Evolutionary conservation across 2,888 invertebrate species (phyloP), one percentile per base, ranked within the genome.

Genomic region (Pachymerium ferrugineum): DNA sequence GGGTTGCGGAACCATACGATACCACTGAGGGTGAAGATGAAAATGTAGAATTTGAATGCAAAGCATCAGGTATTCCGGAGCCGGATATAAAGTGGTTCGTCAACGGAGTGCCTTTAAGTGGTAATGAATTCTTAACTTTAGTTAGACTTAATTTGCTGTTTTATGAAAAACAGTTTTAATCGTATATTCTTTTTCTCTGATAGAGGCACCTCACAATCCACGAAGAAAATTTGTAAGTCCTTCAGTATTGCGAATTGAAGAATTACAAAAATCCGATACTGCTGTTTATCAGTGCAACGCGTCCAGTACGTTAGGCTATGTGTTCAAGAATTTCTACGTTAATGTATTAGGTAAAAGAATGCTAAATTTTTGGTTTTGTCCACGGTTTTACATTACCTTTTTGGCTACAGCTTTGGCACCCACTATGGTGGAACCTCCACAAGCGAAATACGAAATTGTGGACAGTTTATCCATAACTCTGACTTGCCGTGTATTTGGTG

Each of bases 201-300:
- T 71, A 54, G 88, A 92, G 80, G 88, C 89, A 0, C 87, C 88
- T 42, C 82, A 86, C 1, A 93, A 70, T 71, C 83, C 88, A 0
- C 85, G 94, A 69, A 85, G 94, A 31, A 88, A 85, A 78, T 86
- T 90, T 0, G 84, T 87, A 1, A 84, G 88, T 16, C 80, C 80
- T 10, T 92, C 93, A 81, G 88, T 86, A 74, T 92, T 96, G 78
- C 84, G 88, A 54, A 91, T 97, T 79, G 87, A 87, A 16, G 88
- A 89, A 78, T 85, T 99, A 75, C 86, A 87, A 71, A 95, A 94
- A 84, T 88, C 88, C 72, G 97, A 97, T 83, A 97, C 95, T 1
- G 96, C 95, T 78, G 97, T 98, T 84, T 96, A 97, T 82, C 98
- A 99, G 76, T 99, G 99, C 84, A 99, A 99, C 86, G 98, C 97